Percentiles rank a stretch among this genome's conserved stretches.
These are phyloP conservation scores for Mesochorus sp. DNA, from an alignment of 2,888 invertebrate genomes.

Conservation along the genomic window DNA sequence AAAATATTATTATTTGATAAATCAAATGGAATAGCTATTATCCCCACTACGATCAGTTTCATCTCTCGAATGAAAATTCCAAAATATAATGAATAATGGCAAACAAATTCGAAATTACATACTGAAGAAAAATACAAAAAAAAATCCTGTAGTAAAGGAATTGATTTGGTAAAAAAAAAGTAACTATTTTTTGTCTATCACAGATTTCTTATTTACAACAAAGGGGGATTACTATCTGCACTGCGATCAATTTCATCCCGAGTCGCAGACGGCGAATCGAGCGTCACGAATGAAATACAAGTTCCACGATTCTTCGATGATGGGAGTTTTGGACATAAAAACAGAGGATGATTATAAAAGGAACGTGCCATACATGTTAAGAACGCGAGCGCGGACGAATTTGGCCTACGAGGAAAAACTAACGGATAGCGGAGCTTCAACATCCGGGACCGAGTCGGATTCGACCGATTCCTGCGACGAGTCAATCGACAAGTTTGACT, in stretches of 20 bases:
- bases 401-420: too few relatives aligned
- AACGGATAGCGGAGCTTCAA: neutral
- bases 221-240: conserved; percentile 72
- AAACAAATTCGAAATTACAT: too few relatives aligned
- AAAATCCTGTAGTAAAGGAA: conserved; percentile 1
- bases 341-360: too few relatives aligned
- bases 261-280: conserved; percentile 33
- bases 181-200: too few relatives aligned
- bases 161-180: neutral
- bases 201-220: too few relatives aligned
- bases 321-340: too few relatives aligned
- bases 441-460: neutral
- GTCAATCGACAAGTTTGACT: neutral
- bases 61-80: too few relatives aligned
- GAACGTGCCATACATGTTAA: conserved; percentile 35
- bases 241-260: conserved; percentile 66
- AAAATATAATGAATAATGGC: too few relatives aligned
- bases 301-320: too few relatives aligned
- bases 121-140: too few relatives aligned
- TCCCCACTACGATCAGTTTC: neutral
- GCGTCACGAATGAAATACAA: conserved; percentile 62
- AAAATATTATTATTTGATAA: too few relatives aligned
- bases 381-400: neutral
- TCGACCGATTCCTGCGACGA: neutral
- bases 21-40: too few relatives aligned